Conservation (phyloP, 1,140 invertebrate genomes). For the Tribolium castaneum region DNA sequence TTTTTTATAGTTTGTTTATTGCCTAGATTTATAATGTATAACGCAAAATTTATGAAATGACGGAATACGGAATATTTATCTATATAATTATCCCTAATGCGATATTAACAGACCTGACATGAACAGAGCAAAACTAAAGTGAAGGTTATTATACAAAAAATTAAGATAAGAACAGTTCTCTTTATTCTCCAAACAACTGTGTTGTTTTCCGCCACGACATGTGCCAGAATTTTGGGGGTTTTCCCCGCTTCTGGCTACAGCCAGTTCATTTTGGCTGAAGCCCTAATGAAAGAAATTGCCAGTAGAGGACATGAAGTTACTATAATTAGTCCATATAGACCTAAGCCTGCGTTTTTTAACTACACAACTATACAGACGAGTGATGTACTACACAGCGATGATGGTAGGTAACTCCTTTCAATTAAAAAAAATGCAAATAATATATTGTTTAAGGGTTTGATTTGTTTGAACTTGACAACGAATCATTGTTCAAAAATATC, state of each 20-base stretch:
- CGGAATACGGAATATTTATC: too few relatives aligned
- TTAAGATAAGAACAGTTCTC: too few relatives aligned
- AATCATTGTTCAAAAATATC: slow-evolving; percentile 1
- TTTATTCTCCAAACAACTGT: too few relatives aligned
- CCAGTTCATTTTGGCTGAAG: neutral
- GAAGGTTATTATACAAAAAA: too few relatives aligned
- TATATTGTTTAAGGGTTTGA: neutral
- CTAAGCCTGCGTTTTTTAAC: neutral
- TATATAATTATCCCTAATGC: too few relatives aligned
- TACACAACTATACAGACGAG: neutral
- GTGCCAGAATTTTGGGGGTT: neutral
- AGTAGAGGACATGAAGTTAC: slow-evolving; percentile 65
- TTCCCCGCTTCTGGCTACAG: neutral
- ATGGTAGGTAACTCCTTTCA: neutral
- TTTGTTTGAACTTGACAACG: neutral
- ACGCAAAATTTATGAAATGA: too few relatives aligned
- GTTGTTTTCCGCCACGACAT: too few relatives aligned
- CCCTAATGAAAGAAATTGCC: neutral
- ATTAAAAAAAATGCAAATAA: neutral
- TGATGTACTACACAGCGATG: neutral
- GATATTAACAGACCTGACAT: too few relatives aligned
- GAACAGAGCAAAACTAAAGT: too few relatives aligned
- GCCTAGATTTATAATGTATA: too few relatives aligned
- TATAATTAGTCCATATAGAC: slow-evolving; percentile 62
- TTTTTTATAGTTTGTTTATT: too few relatives aligned